Conservation (phyloP, 2,888 invertebrate species). For the Dasysyrphus tricinctus region DNA sequence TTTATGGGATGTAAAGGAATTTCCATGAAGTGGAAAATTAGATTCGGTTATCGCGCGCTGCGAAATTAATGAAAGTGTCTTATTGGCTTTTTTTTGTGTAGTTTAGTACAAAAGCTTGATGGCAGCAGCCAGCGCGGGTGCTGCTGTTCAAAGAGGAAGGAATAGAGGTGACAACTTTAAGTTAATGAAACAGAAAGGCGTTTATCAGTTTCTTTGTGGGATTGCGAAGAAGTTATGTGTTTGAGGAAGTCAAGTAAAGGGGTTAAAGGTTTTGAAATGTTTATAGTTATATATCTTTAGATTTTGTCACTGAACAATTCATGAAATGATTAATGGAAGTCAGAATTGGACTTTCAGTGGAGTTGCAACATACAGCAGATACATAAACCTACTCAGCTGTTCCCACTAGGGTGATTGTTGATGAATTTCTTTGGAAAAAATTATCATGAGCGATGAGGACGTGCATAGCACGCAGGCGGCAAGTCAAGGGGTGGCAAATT, state of each 20-base stretch:
- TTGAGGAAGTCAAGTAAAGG: slow-evolving; percentile 10
- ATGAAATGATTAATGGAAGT: background rate
- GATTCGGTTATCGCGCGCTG: slow-evolving; percentile 66
- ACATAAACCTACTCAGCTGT: background rate
- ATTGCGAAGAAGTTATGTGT: slow-evolving; percentile 19
- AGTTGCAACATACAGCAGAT: background rate
- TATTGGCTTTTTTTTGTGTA: background rate
- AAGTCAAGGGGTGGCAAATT: too few species aligned
- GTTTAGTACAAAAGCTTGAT: background rate
- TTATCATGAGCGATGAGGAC: too few species aligned
- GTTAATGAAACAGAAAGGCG: slow-evolving; percentile 57
- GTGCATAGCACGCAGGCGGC: too few species aligned
- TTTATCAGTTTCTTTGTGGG: slow-evolving; percentile 26
- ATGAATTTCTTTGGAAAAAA: too few species aligned
- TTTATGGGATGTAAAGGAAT: slow-evolving; percentile 71
- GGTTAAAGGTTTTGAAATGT: slow-evolving; percentile 7
- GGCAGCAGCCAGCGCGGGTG: background rate
- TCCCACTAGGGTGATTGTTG: too few species aligned
- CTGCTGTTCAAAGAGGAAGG: background rate
- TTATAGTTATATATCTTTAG: background rate
- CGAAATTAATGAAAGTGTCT: slow-evolving; percentile 73
- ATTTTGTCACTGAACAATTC: background rate
- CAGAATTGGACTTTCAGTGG: background rate
- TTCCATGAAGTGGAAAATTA: slow-evolving; percentile 73
- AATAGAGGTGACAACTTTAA: slow-evolving; percentile 52